Evolutionary conservation across 2,113 vertebrate species (phyloP).

Genomic region (Ariopsis seemanni): DNA sequence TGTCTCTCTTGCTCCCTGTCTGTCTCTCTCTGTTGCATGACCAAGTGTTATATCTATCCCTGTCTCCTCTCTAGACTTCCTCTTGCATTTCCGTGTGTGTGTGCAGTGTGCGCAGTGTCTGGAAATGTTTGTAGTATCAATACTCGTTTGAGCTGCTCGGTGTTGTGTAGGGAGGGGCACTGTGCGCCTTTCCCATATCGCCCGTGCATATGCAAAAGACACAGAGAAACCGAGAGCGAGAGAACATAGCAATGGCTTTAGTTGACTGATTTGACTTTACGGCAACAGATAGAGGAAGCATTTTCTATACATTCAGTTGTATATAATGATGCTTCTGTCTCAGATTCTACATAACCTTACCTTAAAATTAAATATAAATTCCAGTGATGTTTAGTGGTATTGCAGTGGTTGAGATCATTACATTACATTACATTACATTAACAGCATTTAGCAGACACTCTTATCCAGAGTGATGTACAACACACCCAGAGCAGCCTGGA

Average conservation of each 20-base stretch:
- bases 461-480: too few species aligned
- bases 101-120: constrained; percentile 62
- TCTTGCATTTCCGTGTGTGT: constrained; percentile 57
- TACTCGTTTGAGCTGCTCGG: constrained; percentile 58
- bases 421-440: too few species aligned
- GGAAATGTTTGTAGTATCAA: constrained; percentile 78
- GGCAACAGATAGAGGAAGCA: not conserved
- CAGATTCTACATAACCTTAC: not conserved
- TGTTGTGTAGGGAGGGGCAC: constrained; percentile 51
- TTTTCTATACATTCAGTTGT: not conserved
- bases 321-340: not conserved
- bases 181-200: constrained; percentile 65
- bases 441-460: too few species aligned
- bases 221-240: constrained; percentile 43
- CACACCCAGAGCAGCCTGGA: too few species aligned
- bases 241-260: constrained; percentile 64
- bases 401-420: not conserved
- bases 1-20: constrained; percentile 29
- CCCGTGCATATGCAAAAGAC: constrained; percentile 72
- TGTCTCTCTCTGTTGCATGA: constrained; percentile 19
- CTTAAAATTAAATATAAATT: not conserved
- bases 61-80: constrained; percentile 54
- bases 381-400: not conserved
- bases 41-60: not conserved
- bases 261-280: constrained; percentile 56